phyloP scores from a whole-genome alignment of 1,140 invertebrate genomes.

The Drosophila santomea region DNA sequence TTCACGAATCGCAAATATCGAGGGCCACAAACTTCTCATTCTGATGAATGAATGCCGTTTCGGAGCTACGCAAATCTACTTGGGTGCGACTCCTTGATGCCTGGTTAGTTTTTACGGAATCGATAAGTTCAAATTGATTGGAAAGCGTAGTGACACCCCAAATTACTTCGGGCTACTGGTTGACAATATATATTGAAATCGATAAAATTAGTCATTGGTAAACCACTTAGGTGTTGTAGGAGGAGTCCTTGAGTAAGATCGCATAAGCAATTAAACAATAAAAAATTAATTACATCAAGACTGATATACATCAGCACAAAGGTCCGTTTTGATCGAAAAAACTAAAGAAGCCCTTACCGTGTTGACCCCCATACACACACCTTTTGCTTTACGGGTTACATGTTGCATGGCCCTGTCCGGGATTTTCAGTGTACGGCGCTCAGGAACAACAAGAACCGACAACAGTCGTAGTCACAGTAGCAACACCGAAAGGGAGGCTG shows the following conservation, averaged over 20 bases:
- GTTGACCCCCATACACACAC: not conserved
- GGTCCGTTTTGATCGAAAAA: no score
- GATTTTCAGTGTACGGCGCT: slow-evolving; percentile 62
- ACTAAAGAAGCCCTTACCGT: not conserved
- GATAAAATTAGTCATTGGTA: not conserved
- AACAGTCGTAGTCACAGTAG: slow-evolving; percentile 1
- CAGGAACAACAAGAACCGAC: slow-evolving; percentile 40
- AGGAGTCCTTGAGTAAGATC: not conserved
- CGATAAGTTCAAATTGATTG: slow-evolving; percentile 50
- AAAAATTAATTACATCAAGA: no score
- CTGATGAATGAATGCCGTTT: slow-evolving; percentile 22
- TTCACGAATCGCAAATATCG: slow-evolving; percentile 5
- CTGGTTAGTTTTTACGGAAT: slow-evolving; percentile 56
- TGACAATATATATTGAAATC: not conserved
- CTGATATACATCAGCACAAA: no score
- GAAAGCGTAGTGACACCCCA: no score
- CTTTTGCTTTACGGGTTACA: slow-evolving; percentile 8
- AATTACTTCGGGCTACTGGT: no score
- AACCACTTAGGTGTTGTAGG: not conserved
- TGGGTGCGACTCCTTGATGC: slow-evolving; percentile 36
- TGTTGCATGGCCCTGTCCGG: slow-evolving; percentile 59
- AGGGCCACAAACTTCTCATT: not conserved
- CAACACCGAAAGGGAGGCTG: slow-evolving; percentile 5
- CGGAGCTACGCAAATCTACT: slow-evolving; percentile 5
- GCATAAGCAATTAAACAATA: no score